These are phyloP conservation scores for Sympetrum striolatum DNA, from an alignment of 2,888 invertebrate species.

Conservation along the genomic window DNA sequence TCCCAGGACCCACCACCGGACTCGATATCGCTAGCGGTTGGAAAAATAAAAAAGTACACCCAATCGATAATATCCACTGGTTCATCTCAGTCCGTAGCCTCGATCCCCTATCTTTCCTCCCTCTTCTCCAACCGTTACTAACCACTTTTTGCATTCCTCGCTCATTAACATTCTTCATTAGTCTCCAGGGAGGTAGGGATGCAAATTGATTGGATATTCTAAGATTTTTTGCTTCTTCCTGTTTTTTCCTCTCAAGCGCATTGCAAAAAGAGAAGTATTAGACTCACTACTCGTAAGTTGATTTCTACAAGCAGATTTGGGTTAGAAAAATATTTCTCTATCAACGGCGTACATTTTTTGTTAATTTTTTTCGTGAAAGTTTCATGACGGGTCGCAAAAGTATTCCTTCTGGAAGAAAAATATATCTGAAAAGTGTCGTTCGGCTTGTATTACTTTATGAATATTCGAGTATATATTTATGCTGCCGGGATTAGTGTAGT, in stretches of 20 bases:
- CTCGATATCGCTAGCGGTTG: not conserved
- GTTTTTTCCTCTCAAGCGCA: not conserved
- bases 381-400: not conserved
- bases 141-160: not conserved
- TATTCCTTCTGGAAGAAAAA: not conserved
- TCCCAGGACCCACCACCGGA: not conserved
- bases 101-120: not conserved
- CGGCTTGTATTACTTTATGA: not conserved
- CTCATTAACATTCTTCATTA: constrained; percentile 36
- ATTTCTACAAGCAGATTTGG: not conserved
- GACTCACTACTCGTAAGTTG: not conserved
- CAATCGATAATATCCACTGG: constrained; percentile 1
- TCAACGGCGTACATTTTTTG: not conserved
- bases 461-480: not conserved
- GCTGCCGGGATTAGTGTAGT: not conserved
- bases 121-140: not conserved
- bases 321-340: not conserved
- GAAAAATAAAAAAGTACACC: not conserved
- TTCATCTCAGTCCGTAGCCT: not conserved
- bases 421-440: not conserved
- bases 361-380: not conserved
- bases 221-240: not conserved
- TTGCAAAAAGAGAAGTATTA: not conserved
- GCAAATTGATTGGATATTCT: not conserved
- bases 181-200: not conserved